Evolutionary conservation across 2,888 invertebrate species (phyloP).

Genomic region (Notodonta dromedarius): DNA sequence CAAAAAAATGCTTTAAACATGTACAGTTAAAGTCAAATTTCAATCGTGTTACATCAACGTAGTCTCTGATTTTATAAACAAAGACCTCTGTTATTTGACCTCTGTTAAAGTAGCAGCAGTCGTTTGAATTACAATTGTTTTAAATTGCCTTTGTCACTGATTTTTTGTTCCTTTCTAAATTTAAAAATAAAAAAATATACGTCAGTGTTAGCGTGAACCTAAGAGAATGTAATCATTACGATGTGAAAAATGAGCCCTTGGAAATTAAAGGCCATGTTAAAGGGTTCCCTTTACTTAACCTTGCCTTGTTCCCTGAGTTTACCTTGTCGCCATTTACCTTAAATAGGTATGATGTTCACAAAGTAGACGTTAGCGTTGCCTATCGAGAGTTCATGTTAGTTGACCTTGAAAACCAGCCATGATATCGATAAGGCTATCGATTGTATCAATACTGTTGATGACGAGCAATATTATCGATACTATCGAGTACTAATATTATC

Average conservation of each 20-base stretch:
- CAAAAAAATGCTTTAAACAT: not conserved
- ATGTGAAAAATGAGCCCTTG: not conserved
- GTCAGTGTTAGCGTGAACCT: not conserved
- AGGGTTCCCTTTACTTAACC: no score
- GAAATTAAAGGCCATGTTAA: no score
- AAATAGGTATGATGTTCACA: no score
- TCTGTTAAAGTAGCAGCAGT: constrained; percentile 23
- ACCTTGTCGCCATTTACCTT: no score
- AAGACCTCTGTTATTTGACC: constrained; percentile 40
- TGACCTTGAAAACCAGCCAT: no score
- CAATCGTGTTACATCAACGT: constrained; percentile 7
- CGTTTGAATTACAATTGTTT: constrained; percentile 28
- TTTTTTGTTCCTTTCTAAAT: not conserved
- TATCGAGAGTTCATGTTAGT: no score
- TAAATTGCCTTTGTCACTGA: constrained; percentile 13
- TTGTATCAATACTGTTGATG: no score
- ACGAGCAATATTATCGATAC: no score
- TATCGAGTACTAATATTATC: no score
- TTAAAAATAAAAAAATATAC: not conserved
- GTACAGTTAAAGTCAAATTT: not conserved
- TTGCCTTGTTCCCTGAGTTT: no score
- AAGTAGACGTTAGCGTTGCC: no score
- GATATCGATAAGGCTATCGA: no score
- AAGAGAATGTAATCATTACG: not conserved
- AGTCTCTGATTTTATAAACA: constrained; percentile 33